Evolutionary conservation across 2,888 invertebrate species (phyloP).

Genomic region (Cephus runcator): DNA sequence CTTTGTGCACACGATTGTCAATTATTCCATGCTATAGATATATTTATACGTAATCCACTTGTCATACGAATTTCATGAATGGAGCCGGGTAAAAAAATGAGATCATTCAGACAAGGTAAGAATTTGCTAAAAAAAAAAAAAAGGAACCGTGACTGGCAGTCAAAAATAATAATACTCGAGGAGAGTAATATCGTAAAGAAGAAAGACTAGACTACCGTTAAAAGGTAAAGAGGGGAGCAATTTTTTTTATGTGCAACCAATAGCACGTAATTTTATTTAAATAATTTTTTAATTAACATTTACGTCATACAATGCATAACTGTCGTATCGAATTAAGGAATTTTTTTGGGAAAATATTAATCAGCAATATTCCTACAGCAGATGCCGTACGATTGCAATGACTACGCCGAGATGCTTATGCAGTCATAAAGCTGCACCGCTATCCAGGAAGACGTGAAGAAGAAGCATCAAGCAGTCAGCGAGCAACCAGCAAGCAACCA

Average conservation of each 20-base stretch:
- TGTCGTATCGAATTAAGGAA: not conserved
- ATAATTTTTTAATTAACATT: not conserved
- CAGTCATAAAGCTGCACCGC: not conserved
- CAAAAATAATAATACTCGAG: not conserved
- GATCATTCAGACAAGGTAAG: not conserved
- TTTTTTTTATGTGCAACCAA: no score
- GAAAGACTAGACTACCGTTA: not conserved
- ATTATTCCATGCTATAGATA: not conserved
- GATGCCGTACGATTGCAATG: not conserved
- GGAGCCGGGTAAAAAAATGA: not conserved
- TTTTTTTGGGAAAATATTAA: not conserved
- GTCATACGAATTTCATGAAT: not conserved
- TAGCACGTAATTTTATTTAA: no score
- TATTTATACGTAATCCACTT: not conserved
- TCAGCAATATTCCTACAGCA: not conserved
- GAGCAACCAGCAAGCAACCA: slow-evolving; percentile 1
- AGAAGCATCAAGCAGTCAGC: not conserved
- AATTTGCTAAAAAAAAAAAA: not conserved
- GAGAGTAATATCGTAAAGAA: not conserved
- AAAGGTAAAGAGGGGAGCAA: not conserved
- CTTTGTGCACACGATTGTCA: not conserved
- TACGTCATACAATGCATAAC: not conserved
- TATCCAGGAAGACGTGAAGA: not conserved
- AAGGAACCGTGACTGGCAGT: not conserved
- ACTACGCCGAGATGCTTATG: not conserved